phyloP scores from a whole-genome alignment of 2,888 invertebrate genomes.

The Lissonota sp. region DNA sequence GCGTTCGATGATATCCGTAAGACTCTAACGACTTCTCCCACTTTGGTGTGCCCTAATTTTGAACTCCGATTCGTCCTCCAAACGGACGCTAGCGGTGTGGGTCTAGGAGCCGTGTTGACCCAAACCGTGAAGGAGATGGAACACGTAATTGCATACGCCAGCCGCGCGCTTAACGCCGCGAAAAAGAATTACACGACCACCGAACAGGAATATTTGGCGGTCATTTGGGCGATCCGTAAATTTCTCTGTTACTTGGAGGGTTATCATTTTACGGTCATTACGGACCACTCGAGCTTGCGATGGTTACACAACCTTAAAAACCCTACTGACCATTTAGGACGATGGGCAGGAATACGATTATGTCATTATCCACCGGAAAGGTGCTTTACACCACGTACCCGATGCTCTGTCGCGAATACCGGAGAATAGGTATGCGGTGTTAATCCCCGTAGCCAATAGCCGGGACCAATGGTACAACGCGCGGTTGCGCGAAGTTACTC shows the following conservation, averaged over 20 bases:
- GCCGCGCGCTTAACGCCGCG: conserved; percentile 39
- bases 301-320: conserved; percentile 69
- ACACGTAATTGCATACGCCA: conserved; percentile 62
- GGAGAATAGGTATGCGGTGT: neutral
- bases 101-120: conserved; percentile 52
- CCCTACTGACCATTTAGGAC: conserved; percentile 57
- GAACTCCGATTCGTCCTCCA: conserved; percentile 53
- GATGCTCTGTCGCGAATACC: neutral
- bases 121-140: conserved; percentile 51
- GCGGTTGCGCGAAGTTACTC: too few relatives aligned
- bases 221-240: conserved; percentile 66
- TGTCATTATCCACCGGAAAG: conserved; percentile 23
- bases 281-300: conserved; percentile 67
- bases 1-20: neutral
- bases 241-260: too few relatives aligned
- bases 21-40: neutral
- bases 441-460: too few relatives aligned
- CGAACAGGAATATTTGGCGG: conserved; percentile 69
- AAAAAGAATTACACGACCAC: conserved; percentile 62
- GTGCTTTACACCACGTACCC: neutral
- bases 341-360: conserved; percentile 60
- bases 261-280: conserved; percentile 69
- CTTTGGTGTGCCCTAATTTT: conserved; percentile 39
- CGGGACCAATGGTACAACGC: too few relatives aligned
- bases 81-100: conserved; percentile 65